These are phyloP conservation scores for Neuroterus valhalla DNA, from an alignment of 1,140 invertebrate genomes.

Conservation along the genomic window DNA sequence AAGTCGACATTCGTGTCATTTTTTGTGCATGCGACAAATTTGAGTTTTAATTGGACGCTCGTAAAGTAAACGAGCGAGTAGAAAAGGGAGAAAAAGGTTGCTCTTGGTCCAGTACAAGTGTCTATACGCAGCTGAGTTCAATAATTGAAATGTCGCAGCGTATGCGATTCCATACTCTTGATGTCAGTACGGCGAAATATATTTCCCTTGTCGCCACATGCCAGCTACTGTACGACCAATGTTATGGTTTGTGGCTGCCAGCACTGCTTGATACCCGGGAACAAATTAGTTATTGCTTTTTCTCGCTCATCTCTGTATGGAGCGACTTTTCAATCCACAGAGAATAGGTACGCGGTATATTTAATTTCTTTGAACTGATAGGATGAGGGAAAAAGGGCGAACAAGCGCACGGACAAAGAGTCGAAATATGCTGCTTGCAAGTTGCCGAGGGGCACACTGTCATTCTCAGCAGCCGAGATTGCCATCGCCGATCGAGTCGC, in stretches of 20 bases:
- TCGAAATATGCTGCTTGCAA: conserved; percentile 45
- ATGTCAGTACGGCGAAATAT: conserved; percentile 47
- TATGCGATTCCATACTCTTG: conserved; percentile 55
- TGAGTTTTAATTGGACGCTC: conserved; percentile 2
- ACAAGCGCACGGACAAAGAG: conserved; percentile 46
- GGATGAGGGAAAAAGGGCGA: conserved; percentile 46
- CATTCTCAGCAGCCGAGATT: conserved; percentile 49
- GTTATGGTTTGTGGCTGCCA: conserved; percentile 28
- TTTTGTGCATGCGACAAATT: background rate
- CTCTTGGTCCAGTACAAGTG: background rate
- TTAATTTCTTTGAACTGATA: conserved; percentile 54
- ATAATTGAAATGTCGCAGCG: conserved; percentile 59
- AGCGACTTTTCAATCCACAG: conserved; percentile 31
- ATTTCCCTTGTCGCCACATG: conserved; percentile 42
- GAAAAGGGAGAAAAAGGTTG: conserved; percentile 14
- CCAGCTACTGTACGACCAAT: conserved; percentile 25
- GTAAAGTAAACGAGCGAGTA: background rate
- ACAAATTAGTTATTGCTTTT: conserved; percentile 62
- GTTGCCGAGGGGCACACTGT: conserved; percentile 42
- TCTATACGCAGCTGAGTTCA: conserved; percentile 34
- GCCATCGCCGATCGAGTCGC: conserved; percentile 38
- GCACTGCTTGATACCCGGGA: conserved; percentile 36
- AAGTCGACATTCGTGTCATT: background rate
- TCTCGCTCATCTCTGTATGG: conserved; percentile 33
- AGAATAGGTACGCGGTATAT: conserved; percentile 37